phyloP scores from a whole-genome alignment of 1,140 invertebrate genomes.

The Sinonovacula constricta region DNA sequence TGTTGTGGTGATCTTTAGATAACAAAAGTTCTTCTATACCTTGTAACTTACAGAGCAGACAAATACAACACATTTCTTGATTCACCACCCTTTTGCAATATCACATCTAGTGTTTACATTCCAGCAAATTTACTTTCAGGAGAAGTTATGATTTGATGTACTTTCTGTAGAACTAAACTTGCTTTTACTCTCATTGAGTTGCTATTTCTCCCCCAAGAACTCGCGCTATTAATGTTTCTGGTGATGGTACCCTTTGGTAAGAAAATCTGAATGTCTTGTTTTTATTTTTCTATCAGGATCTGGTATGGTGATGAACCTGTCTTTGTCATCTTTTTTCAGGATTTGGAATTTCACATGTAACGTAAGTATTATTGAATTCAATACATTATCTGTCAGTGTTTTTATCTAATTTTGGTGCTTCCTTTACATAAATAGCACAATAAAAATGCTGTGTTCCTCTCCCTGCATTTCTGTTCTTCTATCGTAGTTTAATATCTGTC shows the following conservation, averaged over 20 bases:
- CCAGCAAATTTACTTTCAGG: constrained; percentile 29
- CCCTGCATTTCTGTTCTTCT: constrained; percentile 46
- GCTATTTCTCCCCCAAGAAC: constrained; percentile 36
- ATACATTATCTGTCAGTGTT: constrained; percentile 40
- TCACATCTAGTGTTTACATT: constrained; percentile 31
- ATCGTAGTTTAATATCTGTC: constrained; percentile 27
- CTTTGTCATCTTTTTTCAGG: constrained; percentile 26
- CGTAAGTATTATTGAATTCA: constrained; percentile 38
- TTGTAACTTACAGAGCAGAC: constrained; percentile 27
- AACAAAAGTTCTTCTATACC: constrained; percentile 37
- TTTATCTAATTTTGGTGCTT: constrained; percentile 29
- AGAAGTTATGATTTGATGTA: constrained; percentile 27
- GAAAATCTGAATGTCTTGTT: constrained; percentile 24
- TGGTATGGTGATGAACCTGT: constrained; percentile 40
- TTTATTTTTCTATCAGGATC: constrained; percentile 45
- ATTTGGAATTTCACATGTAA: constrained; percentile 38
- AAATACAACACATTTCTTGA: constrained; percentile 33
- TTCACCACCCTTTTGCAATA: constrained; percentile 40
- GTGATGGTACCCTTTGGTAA: constrained; percentile 8
- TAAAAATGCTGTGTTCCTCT: constrained; percentile 45
- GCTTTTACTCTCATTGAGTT: constrained; percentile 7
- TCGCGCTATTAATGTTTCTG: constrained; percentile 32
- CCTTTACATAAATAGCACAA: constrained; percentile 41
- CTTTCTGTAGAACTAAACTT: constrained; percentile 25
- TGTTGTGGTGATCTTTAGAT: constrained; percentile 32